Conservation (phyloP, 1,140 invertebrate genomes). For the Eueides isabella region DNA sequence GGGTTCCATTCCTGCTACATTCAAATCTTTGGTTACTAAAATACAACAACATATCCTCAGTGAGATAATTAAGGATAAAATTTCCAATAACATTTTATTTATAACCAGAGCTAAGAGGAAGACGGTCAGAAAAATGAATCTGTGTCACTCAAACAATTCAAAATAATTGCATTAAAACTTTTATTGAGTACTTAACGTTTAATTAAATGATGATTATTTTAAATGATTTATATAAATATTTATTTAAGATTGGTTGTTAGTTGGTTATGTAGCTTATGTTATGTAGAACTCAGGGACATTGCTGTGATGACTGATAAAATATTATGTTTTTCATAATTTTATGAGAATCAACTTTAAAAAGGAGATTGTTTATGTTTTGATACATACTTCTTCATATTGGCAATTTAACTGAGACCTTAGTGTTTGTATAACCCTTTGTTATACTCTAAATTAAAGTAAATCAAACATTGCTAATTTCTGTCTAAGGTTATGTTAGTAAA, state of each 20-base stretch:
- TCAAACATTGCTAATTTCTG: background rate
- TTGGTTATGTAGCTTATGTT: slow-evolving; percentile 1
- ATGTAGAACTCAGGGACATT: background rate
- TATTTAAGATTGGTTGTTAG: slow-evolving; percentile 7
- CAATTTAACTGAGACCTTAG: background rate
- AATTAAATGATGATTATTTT: slow-evolving; percentile 6
- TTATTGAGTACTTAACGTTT: background rate
- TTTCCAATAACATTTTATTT: background rate
- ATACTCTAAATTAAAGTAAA: background rate
- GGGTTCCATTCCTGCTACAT: too few species aligned
- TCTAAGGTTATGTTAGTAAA: background rate
- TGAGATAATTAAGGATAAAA: slow-evolving; percentile 1
- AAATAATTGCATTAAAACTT: slow-evolving; percentile 3
- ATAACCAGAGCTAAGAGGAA: background rate
- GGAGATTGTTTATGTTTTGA: background rate
- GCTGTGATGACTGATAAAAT: background rate
- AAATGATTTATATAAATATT: slow-evolving; percentile 2
- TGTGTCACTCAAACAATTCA: slow-evolving; percentile 6
- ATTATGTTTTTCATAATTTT: slow-evolving; percentile 1
- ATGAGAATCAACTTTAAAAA: background rate
- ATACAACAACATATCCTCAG: background rate
- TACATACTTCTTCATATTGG: background rate
- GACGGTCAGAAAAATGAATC: background rate
- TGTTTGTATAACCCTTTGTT: background rate
- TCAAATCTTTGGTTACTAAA: too few species aligned